Evolutionary conservation across 2,888 invertebrate genomes (phyloP).

Genomic region (Muschampia plurimacula): DNA sequence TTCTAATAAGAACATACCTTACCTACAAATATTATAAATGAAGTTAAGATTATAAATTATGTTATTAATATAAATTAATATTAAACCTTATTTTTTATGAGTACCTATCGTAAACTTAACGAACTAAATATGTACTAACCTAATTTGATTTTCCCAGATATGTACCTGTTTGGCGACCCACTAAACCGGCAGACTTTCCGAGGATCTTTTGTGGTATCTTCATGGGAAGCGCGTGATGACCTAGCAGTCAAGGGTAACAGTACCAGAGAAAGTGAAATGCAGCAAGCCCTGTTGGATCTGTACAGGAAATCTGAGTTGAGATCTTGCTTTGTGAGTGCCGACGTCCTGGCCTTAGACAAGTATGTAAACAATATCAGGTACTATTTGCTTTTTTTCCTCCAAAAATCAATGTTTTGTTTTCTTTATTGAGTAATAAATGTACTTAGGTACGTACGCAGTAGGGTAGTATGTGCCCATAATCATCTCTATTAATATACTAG

Average conservation of each 20-base stretch:
- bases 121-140: neutral
- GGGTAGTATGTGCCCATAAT: too few species aligned
- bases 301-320: slow-evolving; percentile 90
- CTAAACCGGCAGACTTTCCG: slow-evolving; percentile 93
- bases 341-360: slow-evolving; percentile 95
- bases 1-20: too few species aligned
- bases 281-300: slow-evolving; percentile 90
- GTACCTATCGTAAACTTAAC: too few species aligned
- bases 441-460: too few species aligned
- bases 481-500: too few species aligned
- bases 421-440: too few species aligned
- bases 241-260: slow-evolving; percentile 89
- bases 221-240: slow-evolving; percentile 88
- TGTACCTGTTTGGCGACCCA: slow-evolving; percentile 89
- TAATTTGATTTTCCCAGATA: slow-evolving; percentile 85
- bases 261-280: slow-evolving; percentile 90
- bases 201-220: slow-evolving; percentile 92
- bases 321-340: slow-evolving; percentile 91
- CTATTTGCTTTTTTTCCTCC: neutral
- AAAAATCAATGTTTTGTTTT: neutral
- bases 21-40: too few species aligned
- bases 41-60: too few species aligned
- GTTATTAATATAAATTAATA: neutral
- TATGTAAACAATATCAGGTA: slow-evolving; percentile 66
- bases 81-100: too few species aligned